Evolutionary conservation across 2,888 invertebrate genomes (phyloP).

Genomic region (Macaria liturata): DNA sequence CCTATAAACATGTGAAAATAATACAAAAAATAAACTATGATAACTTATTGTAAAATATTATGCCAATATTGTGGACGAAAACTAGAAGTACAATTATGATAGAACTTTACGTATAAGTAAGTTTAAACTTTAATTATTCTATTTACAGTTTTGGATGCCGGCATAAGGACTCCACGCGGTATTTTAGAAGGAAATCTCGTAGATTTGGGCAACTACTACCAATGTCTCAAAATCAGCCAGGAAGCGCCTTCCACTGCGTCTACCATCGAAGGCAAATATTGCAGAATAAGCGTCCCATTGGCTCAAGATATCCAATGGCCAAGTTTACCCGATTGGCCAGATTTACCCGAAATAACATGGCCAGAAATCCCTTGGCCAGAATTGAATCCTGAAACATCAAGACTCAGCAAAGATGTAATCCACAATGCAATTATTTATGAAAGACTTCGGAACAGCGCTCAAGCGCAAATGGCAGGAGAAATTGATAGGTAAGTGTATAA

Average conservation of each 20-base stretch:
- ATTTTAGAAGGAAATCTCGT: slow-evolving; percentile 48
- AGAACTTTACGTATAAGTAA: too few species aligned
- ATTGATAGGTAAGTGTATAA: slow-evolving; percentile 10
- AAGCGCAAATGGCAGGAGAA: slow-evolving; percentile 8
- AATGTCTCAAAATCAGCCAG: slow-evolving; percentile 55
- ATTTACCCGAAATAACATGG: slow-evolving; percentile 31
- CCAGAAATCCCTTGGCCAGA: slow-evolving; percentile 26
- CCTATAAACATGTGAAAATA: too few species aligned
- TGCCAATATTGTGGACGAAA: too few species aligned
- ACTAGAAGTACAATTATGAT: too few species aligned
- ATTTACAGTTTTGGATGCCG: slow-evolving; percentile 57
- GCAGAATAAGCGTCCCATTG: slow-evolving; percentile 53
- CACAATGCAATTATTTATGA: slow-evolving; percentile 4
- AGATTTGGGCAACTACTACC: slow-evolving; percentile 57
- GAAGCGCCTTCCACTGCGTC: slow-evolving; percentile 36
- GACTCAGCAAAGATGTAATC: slow-evolving; percentile 18
- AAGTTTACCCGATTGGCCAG: slow-evolving; percentile 37
- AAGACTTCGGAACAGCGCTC: slow-evolving; percentile 10
- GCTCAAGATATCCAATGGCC: slow-evolving; percentile 40
- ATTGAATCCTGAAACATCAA: slow-evolving; percentile 23
- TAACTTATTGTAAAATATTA: too few species aligned
- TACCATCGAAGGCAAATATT: slow-evolving; percentile 60
- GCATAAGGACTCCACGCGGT: slow-evolving; percentile 57
- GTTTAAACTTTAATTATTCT: too few species aligned
- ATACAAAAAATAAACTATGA: too few species aligned